Percentiles rank a stretch among this genome's conserved stretches.
phyloP scores from a whole-genome alignment of 92 coral and sea anemone genomes.

The Muricea muricata region DNA sequence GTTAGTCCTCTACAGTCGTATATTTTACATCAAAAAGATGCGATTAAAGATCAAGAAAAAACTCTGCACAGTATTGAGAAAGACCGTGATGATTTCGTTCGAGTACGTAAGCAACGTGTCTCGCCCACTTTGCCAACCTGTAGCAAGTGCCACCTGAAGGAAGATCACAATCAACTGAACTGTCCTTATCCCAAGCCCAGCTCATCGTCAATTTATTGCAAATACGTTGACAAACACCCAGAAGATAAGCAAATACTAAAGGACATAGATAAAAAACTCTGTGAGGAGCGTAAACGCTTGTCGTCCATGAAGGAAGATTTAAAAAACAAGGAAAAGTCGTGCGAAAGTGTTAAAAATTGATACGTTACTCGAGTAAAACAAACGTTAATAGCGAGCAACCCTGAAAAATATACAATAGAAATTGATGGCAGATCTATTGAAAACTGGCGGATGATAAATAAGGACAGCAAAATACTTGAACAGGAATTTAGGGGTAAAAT shows the following conservation, averaged over 20 bases:
- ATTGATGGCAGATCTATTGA: too few relatives aligned
- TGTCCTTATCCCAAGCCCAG: conserved; percentile 47
- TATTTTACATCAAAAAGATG: conserved; percentile 31
- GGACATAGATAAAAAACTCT: neutral
- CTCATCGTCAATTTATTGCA: conserved; percentile 41
- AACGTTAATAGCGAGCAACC: conserved; percentile 44
- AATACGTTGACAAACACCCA: conserved; percentile 43
- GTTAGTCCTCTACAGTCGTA: conserved; percentile 46
- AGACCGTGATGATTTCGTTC: conserved; percentile 22
- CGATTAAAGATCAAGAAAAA: conserved; percentile 30
- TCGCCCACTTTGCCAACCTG: conserved; percentile 5
- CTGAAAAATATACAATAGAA: conserved; percentile 53
- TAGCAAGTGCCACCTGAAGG: conserved; percentile 35
- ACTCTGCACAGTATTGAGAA: neutral
- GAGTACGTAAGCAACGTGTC: neutral
- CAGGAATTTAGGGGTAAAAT: too few relatives aligned
- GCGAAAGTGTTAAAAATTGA: conserved; percentile 9
- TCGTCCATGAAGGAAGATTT: neutral
- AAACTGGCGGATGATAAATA: too few relatives aligned
- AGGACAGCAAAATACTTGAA: too few relatives aligned
- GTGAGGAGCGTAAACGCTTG: neutral
- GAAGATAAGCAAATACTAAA: conserved; percentile 35
- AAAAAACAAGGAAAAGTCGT: neutral
- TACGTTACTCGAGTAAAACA: conserved; percentile 34
- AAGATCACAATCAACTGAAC: conserved; percentile 46